These are phyloP conservation scores for Boleophthalmus pectinirostris DNA, from an alignment of 2,113 vertebrate genomes.

Conservation along the genomic window DNA sequence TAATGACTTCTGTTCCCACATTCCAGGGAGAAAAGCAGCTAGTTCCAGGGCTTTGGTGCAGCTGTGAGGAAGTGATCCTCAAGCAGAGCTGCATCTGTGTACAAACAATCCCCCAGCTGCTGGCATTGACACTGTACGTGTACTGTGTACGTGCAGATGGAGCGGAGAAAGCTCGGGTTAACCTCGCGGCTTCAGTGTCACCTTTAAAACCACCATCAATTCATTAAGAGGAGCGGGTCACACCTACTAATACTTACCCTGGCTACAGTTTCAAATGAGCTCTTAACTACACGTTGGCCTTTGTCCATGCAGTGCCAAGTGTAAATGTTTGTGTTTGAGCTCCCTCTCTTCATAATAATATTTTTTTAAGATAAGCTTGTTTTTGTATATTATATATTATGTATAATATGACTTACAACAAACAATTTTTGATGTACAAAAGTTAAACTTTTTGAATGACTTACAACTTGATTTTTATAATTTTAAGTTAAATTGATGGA, in stretches of 20 bases:
- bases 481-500: not conserved
- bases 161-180: constrained; percentile 57
- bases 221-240: constrained; percentile 49
- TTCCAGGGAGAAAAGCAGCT: constrained; percentile 52
- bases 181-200: constrained; percentile 45
- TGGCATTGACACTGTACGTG: constrained; percentile 70
- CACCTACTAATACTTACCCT: constrained; percentile 47
- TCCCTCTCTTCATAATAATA: not conserved
- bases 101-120: constrained; percentile 81
- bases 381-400: not conserved
- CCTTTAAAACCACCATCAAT: constrained; percentile 38
- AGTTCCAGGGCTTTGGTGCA: constrained; percentile 62
- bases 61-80: constrained; percentile 78
- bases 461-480: not conserved
- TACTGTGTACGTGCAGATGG: constrained; percentile 28
- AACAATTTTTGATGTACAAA: not conserved
- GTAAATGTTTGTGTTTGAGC: constrained; percentile 32
- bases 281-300: constrained; percentile 4
- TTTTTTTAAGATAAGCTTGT: not conserved
- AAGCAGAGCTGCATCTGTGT: constrained; percentile 77
- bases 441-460: not conserved
- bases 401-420: not conserved
- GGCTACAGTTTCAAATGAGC: constrained; percentile 62
- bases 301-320: constrained; percentile 9
- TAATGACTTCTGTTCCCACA: constrained; percentile 75